Conservation (phyloP, 1,140 invertebrate species). For the Heliothis virescens region DNA sequence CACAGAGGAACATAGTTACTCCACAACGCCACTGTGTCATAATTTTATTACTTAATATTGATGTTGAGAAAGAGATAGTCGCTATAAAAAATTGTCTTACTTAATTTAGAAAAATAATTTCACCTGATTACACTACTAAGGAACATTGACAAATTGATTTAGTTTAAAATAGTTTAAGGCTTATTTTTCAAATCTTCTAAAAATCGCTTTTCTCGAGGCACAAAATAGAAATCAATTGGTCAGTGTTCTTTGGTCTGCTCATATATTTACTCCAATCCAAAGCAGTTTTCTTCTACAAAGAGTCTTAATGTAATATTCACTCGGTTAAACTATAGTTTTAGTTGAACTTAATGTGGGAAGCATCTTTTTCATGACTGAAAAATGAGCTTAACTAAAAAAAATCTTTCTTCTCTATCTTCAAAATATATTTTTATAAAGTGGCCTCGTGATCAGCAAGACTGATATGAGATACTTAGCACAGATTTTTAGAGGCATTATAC, state of each 20-base stretch:
- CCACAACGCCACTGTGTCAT: too few species aligned
- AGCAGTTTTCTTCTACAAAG: background rate
- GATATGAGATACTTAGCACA: background rate
- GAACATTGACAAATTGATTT: too few species aligned
- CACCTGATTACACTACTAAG: too few species aligned
- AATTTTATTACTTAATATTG: too few species aligned
- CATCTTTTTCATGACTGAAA: background rate
- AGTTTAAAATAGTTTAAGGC: too few species aligned
- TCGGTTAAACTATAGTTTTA: background rate
- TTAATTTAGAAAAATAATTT: too few species aligned
- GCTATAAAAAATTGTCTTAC: too few species aligned
- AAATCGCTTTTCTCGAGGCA: background rate
- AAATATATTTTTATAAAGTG: background rate
- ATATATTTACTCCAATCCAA: background rate
- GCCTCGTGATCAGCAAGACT: conserved; percentile 1
- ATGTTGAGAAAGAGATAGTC: too few species aligned
- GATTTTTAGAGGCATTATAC: too few species aligned
- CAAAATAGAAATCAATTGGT: background rate
- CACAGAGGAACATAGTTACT: too few species aligned
- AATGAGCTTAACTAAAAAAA: background rate
- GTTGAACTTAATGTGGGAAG: background rate
- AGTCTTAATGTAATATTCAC: too few species aligned
- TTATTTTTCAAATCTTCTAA: too few species aligned
- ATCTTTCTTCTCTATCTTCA: background rate
- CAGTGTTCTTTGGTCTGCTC: background rate